Conservation (phyloP, 2,888 invertebrate species). For the Pantelozetes paolii region DNA sequence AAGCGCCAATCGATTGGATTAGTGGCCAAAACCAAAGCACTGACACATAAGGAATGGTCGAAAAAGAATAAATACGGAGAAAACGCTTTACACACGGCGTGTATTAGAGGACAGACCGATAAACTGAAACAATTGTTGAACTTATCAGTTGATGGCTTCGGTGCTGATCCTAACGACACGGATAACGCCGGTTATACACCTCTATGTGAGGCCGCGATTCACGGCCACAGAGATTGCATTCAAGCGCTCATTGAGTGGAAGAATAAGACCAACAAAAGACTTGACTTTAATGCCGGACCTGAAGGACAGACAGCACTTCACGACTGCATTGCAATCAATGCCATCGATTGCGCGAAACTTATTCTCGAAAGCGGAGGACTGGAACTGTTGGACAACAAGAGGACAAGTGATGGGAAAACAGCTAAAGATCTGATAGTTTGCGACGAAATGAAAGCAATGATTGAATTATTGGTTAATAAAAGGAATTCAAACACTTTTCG, state of each 20-base stretch:
- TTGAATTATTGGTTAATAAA: too few relatives aligned
- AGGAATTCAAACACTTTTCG: too few relatives aligned
- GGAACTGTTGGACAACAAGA: not conserved
- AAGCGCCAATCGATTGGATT: not conserved
- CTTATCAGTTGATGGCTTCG: not conserved
- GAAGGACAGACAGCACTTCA: conserved; percentile 9
- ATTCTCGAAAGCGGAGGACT: not conserved
- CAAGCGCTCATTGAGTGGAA: conserved; percentile 11
- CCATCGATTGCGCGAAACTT: not conserved
- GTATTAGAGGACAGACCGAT: not conserved
- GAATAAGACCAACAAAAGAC: not conserved
- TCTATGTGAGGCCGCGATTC: conserved; percentile 1
- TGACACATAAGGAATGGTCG: not conserved
- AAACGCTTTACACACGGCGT: conserved; percentile 14
- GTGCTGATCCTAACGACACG: conserved; percentile 5
- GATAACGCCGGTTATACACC: conserved; percentile 15
- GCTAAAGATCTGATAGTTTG: conserved; percentile 9
- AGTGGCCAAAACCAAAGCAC: not conserved
- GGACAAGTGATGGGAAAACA: not conserved
- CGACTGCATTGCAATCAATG: conserved; percentile 11
- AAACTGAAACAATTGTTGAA: not conserved
- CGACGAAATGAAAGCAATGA: too few relatives aligned
- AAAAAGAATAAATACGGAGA: conserved; percentile 13
- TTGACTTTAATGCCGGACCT: not conserved
- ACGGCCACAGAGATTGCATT: not conserved